phyloP scores from a whole-genome alignment of 2,113 vertebrate species.

The Callospermophilus lateralis region DNA sequence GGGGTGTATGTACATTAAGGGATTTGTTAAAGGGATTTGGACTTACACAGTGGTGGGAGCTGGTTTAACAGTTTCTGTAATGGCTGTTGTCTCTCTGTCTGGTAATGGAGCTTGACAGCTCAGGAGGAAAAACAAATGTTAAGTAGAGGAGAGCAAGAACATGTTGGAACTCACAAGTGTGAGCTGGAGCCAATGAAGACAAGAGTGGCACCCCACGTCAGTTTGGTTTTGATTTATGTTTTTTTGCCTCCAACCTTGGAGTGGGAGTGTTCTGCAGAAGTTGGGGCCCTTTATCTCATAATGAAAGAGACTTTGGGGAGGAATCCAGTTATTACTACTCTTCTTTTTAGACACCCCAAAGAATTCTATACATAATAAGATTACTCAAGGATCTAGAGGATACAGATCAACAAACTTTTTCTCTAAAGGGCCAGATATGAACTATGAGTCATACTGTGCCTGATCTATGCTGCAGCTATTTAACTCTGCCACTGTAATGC shows the following conservation, averaged over 20 bases:
- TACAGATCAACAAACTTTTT: background rate
- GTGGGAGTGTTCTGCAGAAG: background rate
- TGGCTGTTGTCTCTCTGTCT: background rate
- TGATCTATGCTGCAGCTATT: background rate
- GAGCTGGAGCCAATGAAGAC: background rate
- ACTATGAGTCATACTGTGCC: rapidly evolving
- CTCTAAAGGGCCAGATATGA: background rate
- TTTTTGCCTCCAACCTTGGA: background rate
- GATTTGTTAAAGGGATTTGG: slow-evolving; percentile 27
- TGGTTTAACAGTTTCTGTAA: background rate
- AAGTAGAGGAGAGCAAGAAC: background rate
- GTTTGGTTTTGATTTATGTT: background rate
- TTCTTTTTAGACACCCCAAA: background rate
- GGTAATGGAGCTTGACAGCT: background rate
- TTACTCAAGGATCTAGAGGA: background rate
- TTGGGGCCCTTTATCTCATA: background rate
- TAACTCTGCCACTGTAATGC: background rate
- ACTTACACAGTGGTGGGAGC: background rate
- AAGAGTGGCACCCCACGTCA: background rate
- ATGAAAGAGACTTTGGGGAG: background rate
- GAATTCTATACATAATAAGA: background rate
- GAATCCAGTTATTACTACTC: background rate
- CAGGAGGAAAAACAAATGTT: background rate
- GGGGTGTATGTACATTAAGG: background rate
- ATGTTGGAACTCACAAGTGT: background rate